These are phyloP conservation scores for Rhodophaea formosa DNA, from an alignment of 2,888 invertebrate species.

Conservation along the genomic window DNA sequence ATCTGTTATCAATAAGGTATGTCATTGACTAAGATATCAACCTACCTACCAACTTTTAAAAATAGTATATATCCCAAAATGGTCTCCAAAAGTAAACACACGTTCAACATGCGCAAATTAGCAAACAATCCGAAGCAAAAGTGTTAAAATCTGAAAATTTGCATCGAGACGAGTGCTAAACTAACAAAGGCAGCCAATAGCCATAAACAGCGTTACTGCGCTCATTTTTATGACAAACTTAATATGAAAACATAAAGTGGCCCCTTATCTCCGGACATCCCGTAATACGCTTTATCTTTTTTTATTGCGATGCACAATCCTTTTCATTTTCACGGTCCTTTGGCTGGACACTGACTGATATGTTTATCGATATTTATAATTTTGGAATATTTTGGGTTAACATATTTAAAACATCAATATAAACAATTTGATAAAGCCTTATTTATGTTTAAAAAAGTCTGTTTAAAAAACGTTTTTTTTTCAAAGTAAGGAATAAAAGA, in stretches of 20 bases:
- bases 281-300: slow-evolving; percentile 67
- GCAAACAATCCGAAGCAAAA: slow-evolving; percentile 16
- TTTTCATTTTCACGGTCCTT: slow-evolving; percentile 48
- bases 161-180: slow-evolving; percentile 33
- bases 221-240: slow-evolving; percentile 64
- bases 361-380: slow-evolving; percentile 35
- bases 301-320: slow-evolving; percentile 64
- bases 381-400: slow-evolving; percentile 1
- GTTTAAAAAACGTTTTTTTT: too few relatives aligned
- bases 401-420: not conserved
- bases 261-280: slow-evolving; percentile 65
- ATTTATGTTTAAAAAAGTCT: not conserved
- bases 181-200: slow-evolving; percentile 49
- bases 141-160: slow-evolving; percentile 20
- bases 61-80: not conserved
- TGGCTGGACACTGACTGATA: slow-evolving; percentile 30
- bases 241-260: slow-evolving; percentile 66
- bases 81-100: not conserved
- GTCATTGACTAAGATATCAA: too few relatives aligned
- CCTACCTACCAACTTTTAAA: too few relatives aligned
- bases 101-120: slow-evolving; percentile 1
- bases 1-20: too few relatives aligned
- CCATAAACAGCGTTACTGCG: slow-evolving; percentile 51
- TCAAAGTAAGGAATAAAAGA: not conserved
- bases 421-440: not conserved